A percentile compares a stretch with the other conserved stretches of the same genome.
Conservation (phyloP, 1,140 invertebrate species). For the Mizuhopecten yessoensis region DNA sequence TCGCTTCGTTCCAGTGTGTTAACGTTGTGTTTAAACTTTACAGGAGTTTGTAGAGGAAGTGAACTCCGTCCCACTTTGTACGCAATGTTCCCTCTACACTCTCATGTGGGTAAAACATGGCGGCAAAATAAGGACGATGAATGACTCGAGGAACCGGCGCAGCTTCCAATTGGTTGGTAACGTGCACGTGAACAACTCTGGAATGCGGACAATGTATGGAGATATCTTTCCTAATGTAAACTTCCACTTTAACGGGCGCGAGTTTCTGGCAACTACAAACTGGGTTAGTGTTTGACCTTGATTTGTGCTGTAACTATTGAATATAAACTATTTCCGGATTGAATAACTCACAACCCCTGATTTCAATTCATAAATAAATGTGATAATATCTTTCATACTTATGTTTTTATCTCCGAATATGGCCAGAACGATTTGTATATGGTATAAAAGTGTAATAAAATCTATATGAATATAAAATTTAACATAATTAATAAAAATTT, state of each 20-base stretch:
- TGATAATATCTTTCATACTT: too few species aligned
- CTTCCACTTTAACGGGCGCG: slow-evolving; percentile 17
- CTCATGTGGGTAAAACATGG: not conserved
- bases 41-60: not conserved
- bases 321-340: too few species aligned
- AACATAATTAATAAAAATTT: too few species aligned
- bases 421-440: too few species aligned
- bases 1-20: too few species aligned
- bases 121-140: not conserved
- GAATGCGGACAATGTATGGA: not conserved
- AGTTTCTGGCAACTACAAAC: not conserved
- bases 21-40: too few species aligned
- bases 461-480: too few species aligned
- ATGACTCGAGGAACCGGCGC: not conserved
- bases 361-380: too few species aligned
- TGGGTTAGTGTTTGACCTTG: not conserved
- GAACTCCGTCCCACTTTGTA: not conserved
- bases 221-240: not conserved
- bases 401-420: too few species aligned
- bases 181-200: not conserved
- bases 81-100: not conserved
- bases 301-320: too few species aligned
- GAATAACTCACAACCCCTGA: too few species aligned
- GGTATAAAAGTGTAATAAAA: too few species aligned
- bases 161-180: not conserved